A percentile compares a stretch with the other conserved stretches of the same genome.
Evolutionary conservation across 2,888 invertebrate species (phyloP).

Genomic region (Phymatocera aterrima): DNA sequence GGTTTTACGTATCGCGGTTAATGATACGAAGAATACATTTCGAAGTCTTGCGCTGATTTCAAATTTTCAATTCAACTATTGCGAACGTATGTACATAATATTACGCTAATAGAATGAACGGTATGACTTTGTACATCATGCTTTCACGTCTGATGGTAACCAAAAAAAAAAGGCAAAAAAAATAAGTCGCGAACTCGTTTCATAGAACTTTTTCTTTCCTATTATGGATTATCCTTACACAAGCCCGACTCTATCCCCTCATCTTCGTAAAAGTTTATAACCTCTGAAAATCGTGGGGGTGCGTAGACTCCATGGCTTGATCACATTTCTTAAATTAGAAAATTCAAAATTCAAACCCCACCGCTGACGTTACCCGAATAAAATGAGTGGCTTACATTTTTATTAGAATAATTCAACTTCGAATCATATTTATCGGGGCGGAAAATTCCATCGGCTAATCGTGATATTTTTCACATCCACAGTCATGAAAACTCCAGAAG

Average conservation of each 20-base stretch:
- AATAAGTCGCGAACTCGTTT: constrained; percentile 3
- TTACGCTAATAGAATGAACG: too few species aligned
- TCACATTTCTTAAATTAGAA: constrained; percentile 43
- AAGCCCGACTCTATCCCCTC: constrained; percentile 11
- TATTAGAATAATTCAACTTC: background rate
- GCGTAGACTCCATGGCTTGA: constrained; percentile 13
- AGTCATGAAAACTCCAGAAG: too few species aligned
- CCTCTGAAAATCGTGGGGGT: constrained; percentile 20
- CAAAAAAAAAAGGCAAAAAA: background rate
- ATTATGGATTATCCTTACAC: constrained; percentile 28
- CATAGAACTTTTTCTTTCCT: constrained; percentile 30
- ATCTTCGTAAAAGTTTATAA: constrained; percentile 41
- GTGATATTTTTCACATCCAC: too few species aligned
- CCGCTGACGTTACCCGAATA: constrained; percentile 5
- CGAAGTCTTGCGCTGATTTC: too few species aligned
- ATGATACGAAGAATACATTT: too few species aligned
- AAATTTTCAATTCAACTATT: too few species aligned
- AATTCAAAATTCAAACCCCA: constrained; percentile 26
- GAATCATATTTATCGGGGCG: background rate
- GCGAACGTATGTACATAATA: too few species aligned
- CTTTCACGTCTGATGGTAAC: background rate
- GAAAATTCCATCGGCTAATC: too few species aligned
- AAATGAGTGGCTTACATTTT: constrained; percentile 20
- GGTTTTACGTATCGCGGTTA: too few species aligned
- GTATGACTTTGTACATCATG: background rate